These are phyloP conservation scores for Bhutanitis thaidina DNA, from an alignment of 2,888 invertebrate species.

Conservation along the genomic window DNA sequence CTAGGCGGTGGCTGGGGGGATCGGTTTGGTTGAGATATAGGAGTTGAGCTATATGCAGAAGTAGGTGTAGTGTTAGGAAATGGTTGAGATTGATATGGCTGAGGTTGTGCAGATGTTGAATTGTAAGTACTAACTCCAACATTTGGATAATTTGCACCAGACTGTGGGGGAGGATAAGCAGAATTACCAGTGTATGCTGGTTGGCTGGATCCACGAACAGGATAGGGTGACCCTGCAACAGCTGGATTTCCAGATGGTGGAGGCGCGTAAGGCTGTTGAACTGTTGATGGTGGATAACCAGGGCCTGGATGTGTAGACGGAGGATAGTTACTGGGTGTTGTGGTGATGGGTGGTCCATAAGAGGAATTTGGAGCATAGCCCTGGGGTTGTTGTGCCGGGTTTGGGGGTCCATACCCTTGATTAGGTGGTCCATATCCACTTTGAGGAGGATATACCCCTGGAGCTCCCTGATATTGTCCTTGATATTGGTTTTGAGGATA, in stretches of 20 bases:
- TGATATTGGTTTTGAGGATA: slow-evolving; percentile 85
- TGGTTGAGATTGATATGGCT: slow-evolving; percentile 72
- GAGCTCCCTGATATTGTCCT: slow-evolving; percentile 77
- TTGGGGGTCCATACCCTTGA: slow-evolving; percentile 83
- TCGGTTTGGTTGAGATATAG: slow-evolving; percentile 71
- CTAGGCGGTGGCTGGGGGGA: slow-evolving; percentile 80
- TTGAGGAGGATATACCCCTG: slow-evolving; percentile 83
- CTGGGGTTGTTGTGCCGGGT: slow-evolving; percentile 81
- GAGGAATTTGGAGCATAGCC: slow-evolving; percentile 83
- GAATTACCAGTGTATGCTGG: slow-evolving; percentile 70
- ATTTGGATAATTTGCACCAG: slow-evolving; percentile 68
- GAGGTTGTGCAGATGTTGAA: slow-evolving; percentile 68
- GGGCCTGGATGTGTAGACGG: slow-evolving; percentile 73
- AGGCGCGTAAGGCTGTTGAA: slow-evolving; percentile 71
- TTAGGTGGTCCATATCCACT: slow-evolving; percentile 84
- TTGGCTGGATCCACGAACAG: slow-evolving; percentile 63
- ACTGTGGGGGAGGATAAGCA: slow-evolving; percentile 67
- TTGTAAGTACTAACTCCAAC: slow-evolving; percentile 71
- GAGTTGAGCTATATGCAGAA: slow-evolving; percentile 75
- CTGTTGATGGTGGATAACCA: slow-evolving; percentile 67
- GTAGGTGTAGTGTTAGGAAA: slow-evolving; percentile 74
- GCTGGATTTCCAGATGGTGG: slow-evolving; percentile 65
- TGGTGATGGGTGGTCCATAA: slow-evolving; percentile 82
- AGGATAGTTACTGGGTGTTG: slow-evolving; percentile 79
- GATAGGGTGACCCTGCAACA: slow-evolving; percentile 64